Evolutionary conservation across 2,888 invertebrate genomes (phyloP), one percentile per base, ranked within the genome.

Genomic region (Phania funesta): DNA sequence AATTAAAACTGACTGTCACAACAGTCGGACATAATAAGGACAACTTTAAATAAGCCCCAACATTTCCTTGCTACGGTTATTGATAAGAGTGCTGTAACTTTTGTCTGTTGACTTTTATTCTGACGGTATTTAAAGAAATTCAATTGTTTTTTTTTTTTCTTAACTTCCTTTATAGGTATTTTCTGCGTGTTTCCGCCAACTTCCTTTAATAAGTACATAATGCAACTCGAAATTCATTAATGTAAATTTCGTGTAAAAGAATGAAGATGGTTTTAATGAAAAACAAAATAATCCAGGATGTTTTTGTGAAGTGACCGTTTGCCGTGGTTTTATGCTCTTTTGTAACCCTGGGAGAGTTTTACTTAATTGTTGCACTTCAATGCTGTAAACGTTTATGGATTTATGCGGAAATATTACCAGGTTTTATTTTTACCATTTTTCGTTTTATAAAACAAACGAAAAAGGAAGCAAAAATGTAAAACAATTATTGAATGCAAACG

Each of bases 201-300:
- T 71, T 78, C 32, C 32, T 35, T 71, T 52, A 70, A 70, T 70
- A 64, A 78, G 56, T 79, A 44, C 65, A 79, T 79, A 73, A 50
- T 65, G 50, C 65, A 65, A 73, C 58, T 58, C 52, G 65, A 32
- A 50, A 65, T 58, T 65, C 65, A 65, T 79, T 73, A 71, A 73
- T 79, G 71, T 44, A 73, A 41, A 65, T 79, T 67, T 58, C 18
- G 54, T 48, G 56, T 71, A 32, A 58, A 75, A 56, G 70, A 54
- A 62, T 24, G 48, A 56, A 70, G 64, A 70, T 68, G 32, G 56
- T 24, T 71, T 65, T 50, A 65, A 70, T 58, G 64, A 48, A 65
- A 65, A 35, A 54, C 32, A 44, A 46, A 24, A 38, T 48, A 48
- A 62, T 62, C 18, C 50, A 6, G 20, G n/a, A 38, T 16, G 35